Conservation (phyloP, 2,797 vertebrate genomes). For the Gephyroberyx darwinii region DNA sequence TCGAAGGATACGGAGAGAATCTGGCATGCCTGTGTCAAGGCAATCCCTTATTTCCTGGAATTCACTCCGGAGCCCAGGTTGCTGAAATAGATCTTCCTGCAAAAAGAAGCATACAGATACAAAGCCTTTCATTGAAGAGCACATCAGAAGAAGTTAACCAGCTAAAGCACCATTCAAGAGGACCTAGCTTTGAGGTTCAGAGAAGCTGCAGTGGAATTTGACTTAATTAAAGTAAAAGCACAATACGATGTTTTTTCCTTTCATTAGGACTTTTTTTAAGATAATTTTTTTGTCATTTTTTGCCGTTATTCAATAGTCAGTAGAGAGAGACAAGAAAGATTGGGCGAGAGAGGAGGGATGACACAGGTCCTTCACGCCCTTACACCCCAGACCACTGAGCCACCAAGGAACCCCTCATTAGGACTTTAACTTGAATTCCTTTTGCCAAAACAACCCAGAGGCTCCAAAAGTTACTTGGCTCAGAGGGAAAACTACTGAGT, state of each 20-base stretch:
- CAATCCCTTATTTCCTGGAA: conserved; percentile 94
- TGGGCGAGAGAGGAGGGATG: too few species aligned
- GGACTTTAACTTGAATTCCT: conserved; percentile 4
- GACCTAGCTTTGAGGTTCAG: background rate
- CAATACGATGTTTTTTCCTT: background rate
- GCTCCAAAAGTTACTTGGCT: background rate
- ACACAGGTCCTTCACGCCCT: too few species aligned
- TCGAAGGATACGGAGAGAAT: conserved; percentile 93
- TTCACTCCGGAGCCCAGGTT: conserved; percentile 92
- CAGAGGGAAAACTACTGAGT: background rate
- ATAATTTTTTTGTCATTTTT: background rate
- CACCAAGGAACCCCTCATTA: background rate
- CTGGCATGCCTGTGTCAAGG: conserved; percentile 90
- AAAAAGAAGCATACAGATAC: conserved; percentile 55
- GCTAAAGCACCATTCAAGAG: background rate
- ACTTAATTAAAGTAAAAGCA: conserved; percentile 14
- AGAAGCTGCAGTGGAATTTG: background rate
- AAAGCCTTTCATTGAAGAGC: too few species aligned
- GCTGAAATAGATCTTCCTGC: conserved; percentile 97
- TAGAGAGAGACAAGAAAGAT: too few species aligned
- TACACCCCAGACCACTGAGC: too few species aligned
- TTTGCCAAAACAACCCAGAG: conserved; percentile 11
- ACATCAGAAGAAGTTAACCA: background rate
- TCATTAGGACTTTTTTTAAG: background rate
- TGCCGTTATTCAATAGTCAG: too few species aligned